phyloP scores from a whole-genome alignment of 2,797 vertebrate species.

The Danionella dracula region DNA sequence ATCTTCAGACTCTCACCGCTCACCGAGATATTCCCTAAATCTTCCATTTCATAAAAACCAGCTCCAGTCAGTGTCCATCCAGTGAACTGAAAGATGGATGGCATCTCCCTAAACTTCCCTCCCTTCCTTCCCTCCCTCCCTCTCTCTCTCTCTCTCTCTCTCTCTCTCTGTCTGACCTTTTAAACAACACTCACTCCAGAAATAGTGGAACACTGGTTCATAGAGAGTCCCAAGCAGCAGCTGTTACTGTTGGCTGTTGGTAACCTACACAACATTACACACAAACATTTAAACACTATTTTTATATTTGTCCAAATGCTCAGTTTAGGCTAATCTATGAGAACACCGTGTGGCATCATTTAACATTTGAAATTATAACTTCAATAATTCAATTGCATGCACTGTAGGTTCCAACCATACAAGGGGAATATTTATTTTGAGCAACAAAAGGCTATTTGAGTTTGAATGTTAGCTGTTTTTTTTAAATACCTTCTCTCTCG shows the following conservation, averaged over 20 bases:
- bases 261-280: slow-evolving; percentile 54
- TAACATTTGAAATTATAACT: no score
- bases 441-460: no score
- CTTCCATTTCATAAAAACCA: slow-evolving; percentile 34
- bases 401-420: no score
- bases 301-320: no score
- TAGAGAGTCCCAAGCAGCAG: slow-evolving; percentile 58
- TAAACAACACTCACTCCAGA: slow-evolving; percentile 63
- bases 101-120: background rate
- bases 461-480: no score
- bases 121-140: slow-evolving; percentile 1
- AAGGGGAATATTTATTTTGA: no score
- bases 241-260: slow-evolving; percentile 72
- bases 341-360: no score
- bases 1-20: slow-evolving; percentile 44
- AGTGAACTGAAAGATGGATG: background rate
- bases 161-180: slow-evolving; percentile 73
- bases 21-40: slow-evolving; percentile 16
- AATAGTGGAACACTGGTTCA: slow-evolving; percentile 69
- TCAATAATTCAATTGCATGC: no score
- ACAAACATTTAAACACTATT: background rate
- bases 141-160: slow-evolving; percentile 30
- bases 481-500: no score
- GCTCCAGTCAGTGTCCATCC: background rate
- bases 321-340: no score